Base-by-base conservation (phyloP, 2,888 invertebrate species). In the Caenorhabditis wallacei region DNA sequence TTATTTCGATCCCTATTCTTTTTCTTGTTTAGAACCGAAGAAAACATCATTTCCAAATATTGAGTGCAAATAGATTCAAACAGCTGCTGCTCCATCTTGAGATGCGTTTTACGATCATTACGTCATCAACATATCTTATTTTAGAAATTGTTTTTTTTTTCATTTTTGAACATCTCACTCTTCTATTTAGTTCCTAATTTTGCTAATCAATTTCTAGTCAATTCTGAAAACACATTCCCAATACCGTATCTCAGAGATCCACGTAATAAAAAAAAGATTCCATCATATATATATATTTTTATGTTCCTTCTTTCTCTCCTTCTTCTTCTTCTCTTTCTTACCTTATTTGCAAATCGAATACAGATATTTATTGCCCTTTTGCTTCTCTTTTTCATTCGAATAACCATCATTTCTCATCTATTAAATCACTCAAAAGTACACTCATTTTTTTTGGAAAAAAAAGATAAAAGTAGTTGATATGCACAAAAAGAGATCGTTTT, bases 401-500 rank as follows among this genome's bases (percentile, higher is more conserved):
- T 10, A 20, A 16, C 13, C 18, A 30, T 8, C 8, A 30, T 5
- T 63, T 18, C 11, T 22, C 26, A 48, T 66, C 46, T 30, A 22
- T 63, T 24, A 53, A 40, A 63, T 53, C 72, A 63, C 53, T n/a
- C 53, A 63, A 72, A 63, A 63, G 72, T 63, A 63, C 71, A 61
- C 16, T 30, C 35, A 35, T 37, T 37, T 46, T 46, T 69, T 70
- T 70, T 2, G 4, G 11, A 18, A 7, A 13, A 26, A 26, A 59
- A 22, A 30, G 13, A 37, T 22, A 1, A 18, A 48, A 48, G 46
- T 37, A 20, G 20, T 63, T 48, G 16, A 7, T 40, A 24, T 51
- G n/a, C 56, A 16, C n/a, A 40, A 26, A 64, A 56, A 51, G 43
- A n/a, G n/a, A 48, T 40, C 30, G 8, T 40, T 48, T 43, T 61